Evolutionary conservation across 2,113 vertebrate species (phyloP).

Genomic region (Heterochromis multidens): DNA sequence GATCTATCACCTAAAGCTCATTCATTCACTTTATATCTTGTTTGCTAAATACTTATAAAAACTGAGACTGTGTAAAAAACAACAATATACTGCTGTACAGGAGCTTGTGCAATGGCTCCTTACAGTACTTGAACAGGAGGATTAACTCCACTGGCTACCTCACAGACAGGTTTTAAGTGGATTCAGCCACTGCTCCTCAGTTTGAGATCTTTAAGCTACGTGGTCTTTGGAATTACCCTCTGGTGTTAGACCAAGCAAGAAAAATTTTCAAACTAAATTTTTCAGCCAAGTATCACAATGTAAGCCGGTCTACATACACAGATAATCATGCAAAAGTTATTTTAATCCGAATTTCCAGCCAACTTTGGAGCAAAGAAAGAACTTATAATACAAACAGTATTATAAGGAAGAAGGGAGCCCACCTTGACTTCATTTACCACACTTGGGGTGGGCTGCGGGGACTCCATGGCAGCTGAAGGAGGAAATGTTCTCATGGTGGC

Average conservation of each 20-base stretch:
- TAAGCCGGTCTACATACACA: not conserved
- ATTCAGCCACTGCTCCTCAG: not conserved
- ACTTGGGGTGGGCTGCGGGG: slow-evolving; percentile 84
- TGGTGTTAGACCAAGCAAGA: not conserved
- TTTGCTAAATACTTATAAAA: not conserved
- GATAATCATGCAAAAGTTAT: not conserved
- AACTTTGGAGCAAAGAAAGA: not conserved
- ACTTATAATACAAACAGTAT: not conserved
- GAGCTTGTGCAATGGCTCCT: not conserved
- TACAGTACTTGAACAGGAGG: too few species aligned
- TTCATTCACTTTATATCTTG: not conserved
- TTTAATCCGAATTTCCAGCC: not conserved
- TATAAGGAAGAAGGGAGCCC: not conserved
- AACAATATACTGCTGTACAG: not conserved
- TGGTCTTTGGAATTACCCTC: not conserved
- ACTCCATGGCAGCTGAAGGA: slow-evolving; percentile 82
- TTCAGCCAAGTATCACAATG: not conserved
- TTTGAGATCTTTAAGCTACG: not conserved
- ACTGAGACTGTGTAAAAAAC: not conserved
- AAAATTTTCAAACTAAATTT: too few species aligned
- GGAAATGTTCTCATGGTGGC: slow-evolving; percentile 92
- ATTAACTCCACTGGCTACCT: not conserved
- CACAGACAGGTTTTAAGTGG: not conserved
- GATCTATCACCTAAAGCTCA: not conserved
- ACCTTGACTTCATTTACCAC: slow-evolving; percentile 87